Evolutionary conservation across 2,888 invertebrate species (phyloP).

Genomic region (Molanna angustata): DNA sequence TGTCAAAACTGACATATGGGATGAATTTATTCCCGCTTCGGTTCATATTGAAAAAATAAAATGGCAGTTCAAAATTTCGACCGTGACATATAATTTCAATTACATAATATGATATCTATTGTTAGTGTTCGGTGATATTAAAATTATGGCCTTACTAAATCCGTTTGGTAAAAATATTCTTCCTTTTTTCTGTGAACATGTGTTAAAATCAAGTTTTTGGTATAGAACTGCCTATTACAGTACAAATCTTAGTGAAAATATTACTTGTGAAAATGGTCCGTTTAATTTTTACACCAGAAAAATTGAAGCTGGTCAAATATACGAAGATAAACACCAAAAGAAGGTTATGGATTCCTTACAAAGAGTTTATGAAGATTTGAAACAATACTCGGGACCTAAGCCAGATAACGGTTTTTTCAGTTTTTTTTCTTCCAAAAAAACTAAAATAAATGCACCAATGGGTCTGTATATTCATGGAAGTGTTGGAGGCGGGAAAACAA

Average conservation of each 20-base stretch:
- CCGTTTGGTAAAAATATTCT: constrained; percentile 12
- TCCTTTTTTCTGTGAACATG: no score
- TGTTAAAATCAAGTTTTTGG: no score
- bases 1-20: no score
- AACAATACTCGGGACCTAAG: constrained; percentile 49
- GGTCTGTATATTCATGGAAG: constrained; percentile 89
- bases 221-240: no score
- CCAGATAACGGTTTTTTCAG: constrained; percentile 41
- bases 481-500: constrained; percentile 96
- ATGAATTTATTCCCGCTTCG: no score
- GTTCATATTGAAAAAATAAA: no score
- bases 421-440: constrained; percentile 38
- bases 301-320: constrained; percentile 58
- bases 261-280: no score
- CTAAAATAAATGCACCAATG: constrained; percentile 58
- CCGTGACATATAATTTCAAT: background rate
- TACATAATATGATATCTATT: constrained; percentile 13
- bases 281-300: constrained; percentile 56
- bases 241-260: no score
- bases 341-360: constrained; percentile 69
- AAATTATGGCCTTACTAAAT: background rate
- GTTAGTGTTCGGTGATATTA: constrained; percentile 14
- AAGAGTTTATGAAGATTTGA: constrained; percentile 62
- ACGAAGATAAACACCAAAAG: constrained; percentile 70
- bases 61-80: no score